Base-by-base conservation (phyloP, 2,797 vertebrate species). In the Chlorospingus flavigularis region DNA sequence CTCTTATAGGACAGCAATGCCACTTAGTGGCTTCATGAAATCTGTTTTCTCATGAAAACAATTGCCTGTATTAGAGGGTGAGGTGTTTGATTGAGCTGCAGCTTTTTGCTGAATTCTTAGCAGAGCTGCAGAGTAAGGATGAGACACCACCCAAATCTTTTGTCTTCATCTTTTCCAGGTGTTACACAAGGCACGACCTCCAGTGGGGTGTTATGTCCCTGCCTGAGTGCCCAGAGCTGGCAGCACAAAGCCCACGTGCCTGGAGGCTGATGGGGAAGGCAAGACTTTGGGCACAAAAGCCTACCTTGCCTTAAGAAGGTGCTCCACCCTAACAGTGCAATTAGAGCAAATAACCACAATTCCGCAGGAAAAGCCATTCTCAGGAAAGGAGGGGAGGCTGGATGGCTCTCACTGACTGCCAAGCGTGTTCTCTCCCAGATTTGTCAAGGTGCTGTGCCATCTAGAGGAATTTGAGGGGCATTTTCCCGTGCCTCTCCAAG, bases 1-100 rank as follows among this genome's bases (percentile, higher is more conserved):
- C 19, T 55, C 50, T 57, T 39, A 53, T 20, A 81, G 83, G 73
- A 81, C 85, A 95, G 75, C 76, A 92, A 86, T 96, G 93, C 61
- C 94, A 82, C 89, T 92, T 72, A 87, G 94, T 90, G 94, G 92
- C 28, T 84, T 88, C 7, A 28, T 24, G 35, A 87, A 73, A 74
- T 28, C 35, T 60, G 7, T 63, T 86, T 88, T 40, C 33, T 73
- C 19, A 10, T 19, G 23, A 5, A 11, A 57, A 81, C 11, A 17
- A 2, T 7, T 25, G 15, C 26, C 50, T 11, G 2, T 33, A 16
- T 62, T 37, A 68, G 47, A 40, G 7, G 63, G 26, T 17, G 37
- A 67, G 10, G 4, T 21, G 25, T 19, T 84, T 2, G 1, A 31
- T 2, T 7, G 17, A 67, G 30, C 3, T 65, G 31, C 42, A 85